phyloP scores from a whole-genome alignment of 2,888 invertebrate genomes.

The Thymelicus lineola region DNA sequence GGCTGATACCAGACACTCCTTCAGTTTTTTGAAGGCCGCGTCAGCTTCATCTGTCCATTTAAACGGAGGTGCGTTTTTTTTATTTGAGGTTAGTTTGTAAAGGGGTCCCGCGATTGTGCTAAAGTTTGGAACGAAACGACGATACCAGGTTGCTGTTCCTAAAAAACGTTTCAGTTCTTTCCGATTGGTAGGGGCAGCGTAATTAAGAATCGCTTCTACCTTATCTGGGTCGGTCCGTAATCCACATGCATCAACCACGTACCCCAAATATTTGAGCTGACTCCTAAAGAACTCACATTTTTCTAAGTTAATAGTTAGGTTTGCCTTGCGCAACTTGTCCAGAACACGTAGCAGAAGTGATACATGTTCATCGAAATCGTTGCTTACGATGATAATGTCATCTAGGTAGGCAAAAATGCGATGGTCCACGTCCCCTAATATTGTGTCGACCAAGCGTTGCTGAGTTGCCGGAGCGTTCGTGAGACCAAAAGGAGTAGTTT shows the following conservation, averaged over 20 bases:
- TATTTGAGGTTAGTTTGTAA: constrained; percentile 45
- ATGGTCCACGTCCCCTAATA: constrained; percentile 37
- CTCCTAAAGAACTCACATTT: constrained; percentile 45
- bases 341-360: constrained; percentile 38
- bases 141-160: constrained; percentile 48
- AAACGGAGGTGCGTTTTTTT: constrained; percentile 45
- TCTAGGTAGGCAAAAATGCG: constrained; percentile 44
- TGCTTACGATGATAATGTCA: constrained; percentile 44
- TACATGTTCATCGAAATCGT: constrained; percentile 43
- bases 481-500: constrained; percentile 42
- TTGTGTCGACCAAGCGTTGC: constrained; percentile 45
- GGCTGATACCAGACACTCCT: constrained; percentile 23
- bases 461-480: constrained; percentile 49
- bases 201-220: constrained; percentile 43
- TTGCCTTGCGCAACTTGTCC: constrained; percentile 39
- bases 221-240: constrained; percentile 46
- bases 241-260: constrained; percentile 44
- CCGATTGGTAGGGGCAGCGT: constrained; percentile 43
- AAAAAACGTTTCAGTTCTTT: constrained; percentile 48
- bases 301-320: no score
- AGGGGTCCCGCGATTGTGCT: constrained; percentile 43
- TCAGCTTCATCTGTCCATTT: constrained; percentile 46
- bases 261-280: constrained; percentile 43
- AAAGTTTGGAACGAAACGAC: constrained; percentile 42
- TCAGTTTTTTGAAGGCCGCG: constrained; percentile 42